A percentile compares a stretch with the other conserved stretches of the same genome.
Conservation (phyloP, 2,797 vertebrate genomes). For the Enteromius treurensis region DNA sequence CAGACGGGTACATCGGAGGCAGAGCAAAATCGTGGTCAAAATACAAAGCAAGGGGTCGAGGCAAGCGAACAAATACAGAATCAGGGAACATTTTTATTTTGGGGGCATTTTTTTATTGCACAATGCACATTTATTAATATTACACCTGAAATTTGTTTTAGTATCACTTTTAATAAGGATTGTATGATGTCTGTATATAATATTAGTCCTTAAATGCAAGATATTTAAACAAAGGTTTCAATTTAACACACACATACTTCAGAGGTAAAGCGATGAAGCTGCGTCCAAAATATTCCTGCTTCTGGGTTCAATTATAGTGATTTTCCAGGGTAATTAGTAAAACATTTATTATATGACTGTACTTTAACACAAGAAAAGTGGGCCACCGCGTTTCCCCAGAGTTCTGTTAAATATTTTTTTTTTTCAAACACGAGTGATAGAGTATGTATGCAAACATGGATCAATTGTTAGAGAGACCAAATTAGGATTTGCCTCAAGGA, state of each 20-base stretch:
- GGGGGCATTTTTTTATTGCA: too few species aligned
- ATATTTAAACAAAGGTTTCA: neutral
- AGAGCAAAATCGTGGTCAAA: too few species aligned
- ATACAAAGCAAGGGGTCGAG: too few species aligned
- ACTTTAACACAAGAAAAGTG: conserved; percentile 15
- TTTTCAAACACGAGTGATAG: neutral
- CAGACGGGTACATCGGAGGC: too few species aligned
- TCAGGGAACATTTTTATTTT: too few species aligned
- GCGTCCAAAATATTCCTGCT: conserved; percentile 2
- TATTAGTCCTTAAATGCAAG: neutral
- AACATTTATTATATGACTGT: conserved; percentile 8
- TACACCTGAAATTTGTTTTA: too few species aligned
- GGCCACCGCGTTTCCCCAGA: conserved; percentile 16
- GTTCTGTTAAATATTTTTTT: neutral
- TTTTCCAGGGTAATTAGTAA: conserved; percentile 30
- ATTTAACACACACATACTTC: neutral
- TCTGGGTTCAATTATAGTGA: neutral
- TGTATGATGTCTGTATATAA: neutral
- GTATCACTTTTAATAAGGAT: neutral
- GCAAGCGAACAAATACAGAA: too few species aligned
- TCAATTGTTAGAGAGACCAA: conserved; percentile 14
- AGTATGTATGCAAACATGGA: conserved; percentile 9
- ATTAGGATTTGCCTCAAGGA: conserved; percentile 30
- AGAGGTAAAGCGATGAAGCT: neutral
- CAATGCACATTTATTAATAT: too few species aligned